A percentile compares a stretch with the other conserved stretches of the same genome.
phyloP scores from a whole-genome alignment of 2,113 vertebrate species.

The Sarotherodon lohbergeri region DNA sequence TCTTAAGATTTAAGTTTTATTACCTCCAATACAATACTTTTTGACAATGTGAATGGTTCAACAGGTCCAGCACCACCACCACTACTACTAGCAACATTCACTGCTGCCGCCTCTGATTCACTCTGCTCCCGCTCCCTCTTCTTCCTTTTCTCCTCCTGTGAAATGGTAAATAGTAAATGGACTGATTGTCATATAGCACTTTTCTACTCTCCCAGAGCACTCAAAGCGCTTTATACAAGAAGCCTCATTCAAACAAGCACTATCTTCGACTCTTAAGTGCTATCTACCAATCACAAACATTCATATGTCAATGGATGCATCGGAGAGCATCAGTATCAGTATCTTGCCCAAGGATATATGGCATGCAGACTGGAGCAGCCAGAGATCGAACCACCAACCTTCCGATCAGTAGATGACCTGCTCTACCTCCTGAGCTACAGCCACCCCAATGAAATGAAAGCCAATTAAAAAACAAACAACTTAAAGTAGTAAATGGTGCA shows the following conservation, averaged over 20 bases:
- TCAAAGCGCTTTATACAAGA: not conserved
- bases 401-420: not conserved
- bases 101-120: slow-evolving; percentile 74
- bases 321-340: not conserved
- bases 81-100: not conserved
- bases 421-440: not conserved
- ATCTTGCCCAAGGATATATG: not conserved
- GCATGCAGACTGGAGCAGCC: not conserved
- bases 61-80: slow-evolving; percentile 31
- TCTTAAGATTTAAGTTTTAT: not conserved
- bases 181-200: not conserved
- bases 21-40: slow-evolving; percentile 66
- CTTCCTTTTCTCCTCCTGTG: slow-evolving; percentile 93
- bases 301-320: not conserved
- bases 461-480: not conserved
- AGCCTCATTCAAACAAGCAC: not conserved
- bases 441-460: not conserved
- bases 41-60: slow-evolving; percentile 69
- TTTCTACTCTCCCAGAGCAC: not conserved
- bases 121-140: slow-evolving; percentile 91
- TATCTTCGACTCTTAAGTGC: not conserved
- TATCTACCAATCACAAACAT: not conserved
- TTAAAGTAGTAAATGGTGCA: not conserved
- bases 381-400: not conserved
- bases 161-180: not conserved